These are phyloP conservation scores for Smittia aterrima DNA, from an alignment of 2,888 invertebrate genomes.

Conservation along the genomic window DNA sequence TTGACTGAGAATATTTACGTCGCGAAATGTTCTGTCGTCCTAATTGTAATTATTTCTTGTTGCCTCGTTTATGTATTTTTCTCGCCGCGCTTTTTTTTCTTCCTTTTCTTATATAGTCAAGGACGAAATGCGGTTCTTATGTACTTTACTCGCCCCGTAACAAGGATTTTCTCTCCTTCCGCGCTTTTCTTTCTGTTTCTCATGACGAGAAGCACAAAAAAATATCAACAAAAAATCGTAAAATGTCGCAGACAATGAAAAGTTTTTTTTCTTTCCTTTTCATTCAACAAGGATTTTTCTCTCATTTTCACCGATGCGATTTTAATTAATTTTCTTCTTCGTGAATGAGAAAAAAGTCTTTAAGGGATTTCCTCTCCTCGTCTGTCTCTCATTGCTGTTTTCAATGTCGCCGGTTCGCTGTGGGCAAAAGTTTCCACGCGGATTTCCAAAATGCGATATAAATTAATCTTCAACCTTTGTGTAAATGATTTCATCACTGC, in stretches of 20 bases:
- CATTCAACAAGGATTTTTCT: slow-evolving; percentile 37
- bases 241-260: slow-evolving; percentile 39
- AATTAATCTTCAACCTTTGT: too few species aligned
- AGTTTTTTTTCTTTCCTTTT: not conserved
- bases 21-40: not conserved
- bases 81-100: not conserved
- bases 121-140: slow-evolving; percentile 25
- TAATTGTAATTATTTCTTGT: slow-evolving; percentile 13
- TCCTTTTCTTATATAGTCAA: slow-evolving; percentile 17
- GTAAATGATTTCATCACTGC: too few species aligned
- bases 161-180: slow-evolving; percentile 15
- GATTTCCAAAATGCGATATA: too few species aligned
- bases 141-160: not conserved
- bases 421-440: too few species aligned
- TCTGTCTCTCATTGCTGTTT: not conserved
- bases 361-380: not conserved
- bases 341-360: not conserved
- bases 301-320: slow-evolving; percentile 14
- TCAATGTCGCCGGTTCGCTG: too few species aligned
- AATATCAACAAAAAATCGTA: slow-evolving; percentile 41
- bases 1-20: not conserved
- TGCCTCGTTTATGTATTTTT: slow-evolving; percentile 17
- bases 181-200: slow-evolving; percentile 6
- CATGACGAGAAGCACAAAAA: slow-evolving; percentile 17
- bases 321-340: slow-evolving; percentile 31